phyloP scores from a whole-genome alignment of 2,113 vertebrate genomes.

The Serinus canaria region DNA sequence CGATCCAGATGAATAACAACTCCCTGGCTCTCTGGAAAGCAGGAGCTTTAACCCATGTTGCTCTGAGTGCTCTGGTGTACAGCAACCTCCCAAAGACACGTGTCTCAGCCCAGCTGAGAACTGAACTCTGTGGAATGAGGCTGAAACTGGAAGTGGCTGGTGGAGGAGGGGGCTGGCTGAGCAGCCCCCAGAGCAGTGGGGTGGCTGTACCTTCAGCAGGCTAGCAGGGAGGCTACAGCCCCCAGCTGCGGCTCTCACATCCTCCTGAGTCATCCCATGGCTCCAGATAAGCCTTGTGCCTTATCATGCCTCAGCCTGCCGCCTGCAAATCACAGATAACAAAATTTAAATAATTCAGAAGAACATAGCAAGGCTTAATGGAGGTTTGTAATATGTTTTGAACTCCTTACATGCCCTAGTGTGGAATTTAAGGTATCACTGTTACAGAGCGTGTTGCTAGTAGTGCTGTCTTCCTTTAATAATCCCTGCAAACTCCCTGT shows the following conservation, averaged over 20 bases:
- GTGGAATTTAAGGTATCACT: background rate
- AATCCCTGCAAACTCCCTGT: background rate
- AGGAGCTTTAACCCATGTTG: accelerated
- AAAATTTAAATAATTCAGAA: slow-evolving; percentile 3
- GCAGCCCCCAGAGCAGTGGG: background rate
- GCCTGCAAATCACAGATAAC: slow-evolving; percentile 41
- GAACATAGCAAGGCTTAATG: background rate
- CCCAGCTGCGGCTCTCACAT: accelerated
- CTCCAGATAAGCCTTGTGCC: background rate
- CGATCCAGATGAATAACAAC: background rate
- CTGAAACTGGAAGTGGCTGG: background rate
- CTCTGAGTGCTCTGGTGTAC: background rate
- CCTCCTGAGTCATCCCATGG: background rate
- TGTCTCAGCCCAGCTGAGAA: background rate
- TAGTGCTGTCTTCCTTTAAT: background rate
- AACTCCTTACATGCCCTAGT: background rate
- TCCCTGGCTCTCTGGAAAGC: background rate
- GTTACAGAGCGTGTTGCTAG: background rate
- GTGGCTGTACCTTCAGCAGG: accelerated
- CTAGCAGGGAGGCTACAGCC: background rate
- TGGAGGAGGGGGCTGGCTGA: background rate
- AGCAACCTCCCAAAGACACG: accelerated
- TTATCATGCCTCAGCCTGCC: background rate
- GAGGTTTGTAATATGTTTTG: background rate
- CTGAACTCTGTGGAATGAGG: accelerated